phyloP scores from a whole-genome alignment of 2,113 vertebrate genomes.

The Mobula birostris region DNA sequence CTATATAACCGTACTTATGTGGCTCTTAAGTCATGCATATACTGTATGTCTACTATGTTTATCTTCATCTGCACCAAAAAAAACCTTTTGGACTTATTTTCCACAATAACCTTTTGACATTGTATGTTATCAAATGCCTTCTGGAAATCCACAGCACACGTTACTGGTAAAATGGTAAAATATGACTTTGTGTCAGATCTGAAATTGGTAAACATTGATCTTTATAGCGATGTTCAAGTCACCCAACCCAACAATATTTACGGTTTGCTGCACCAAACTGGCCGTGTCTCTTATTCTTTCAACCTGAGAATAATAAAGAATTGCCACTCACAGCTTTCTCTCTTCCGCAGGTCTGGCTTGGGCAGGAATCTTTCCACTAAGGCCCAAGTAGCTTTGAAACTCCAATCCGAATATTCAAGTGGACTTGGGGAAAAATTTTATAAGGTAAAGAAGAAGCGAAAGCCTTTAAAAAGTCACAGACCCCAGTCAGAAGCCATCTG shows the following conservation, averaged over 20 bases:
- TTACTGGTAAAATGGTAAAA: no score
- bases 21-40: no score
- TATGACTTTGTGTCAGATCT: background rate
- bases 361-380: slow-evolving; percentile 47
- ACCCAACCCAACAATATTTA: background rate
- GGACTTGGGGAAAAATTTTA: slow-evolving; percentile 53
- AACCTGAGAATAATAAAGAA: background rate
- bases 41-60: no score
- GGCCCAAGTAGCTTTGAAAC: slow-evolving; percentile 51
- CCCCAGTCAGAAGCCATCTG: slow-evolving; percentile 38
- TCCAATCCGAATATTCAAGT: slow-evolving; percentile 71
- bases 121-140: no score
- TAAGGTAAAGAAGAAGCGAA: slow-evolving; percentile 47
- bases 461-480: slow-evolving; percentile 38
- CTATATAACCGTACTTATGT: no score
- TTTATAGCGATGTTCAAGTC: no score
- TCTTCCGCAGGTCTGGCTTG: slow-evolving; percentile 54
- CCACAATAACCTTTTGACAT: no score
- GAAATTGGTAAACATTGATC: background rate
- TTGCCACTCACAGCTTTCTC: background rate
- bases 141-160: no score
- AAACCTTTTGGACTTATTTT: no score
- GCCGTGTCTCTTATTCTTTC: background rate
- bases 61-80: no score
- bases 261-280: background rate